Evolutionary conservation across 2,797 vertebrate species (phyloP).

Genomic region (Chiroxiphia lanceolata): DNA sequence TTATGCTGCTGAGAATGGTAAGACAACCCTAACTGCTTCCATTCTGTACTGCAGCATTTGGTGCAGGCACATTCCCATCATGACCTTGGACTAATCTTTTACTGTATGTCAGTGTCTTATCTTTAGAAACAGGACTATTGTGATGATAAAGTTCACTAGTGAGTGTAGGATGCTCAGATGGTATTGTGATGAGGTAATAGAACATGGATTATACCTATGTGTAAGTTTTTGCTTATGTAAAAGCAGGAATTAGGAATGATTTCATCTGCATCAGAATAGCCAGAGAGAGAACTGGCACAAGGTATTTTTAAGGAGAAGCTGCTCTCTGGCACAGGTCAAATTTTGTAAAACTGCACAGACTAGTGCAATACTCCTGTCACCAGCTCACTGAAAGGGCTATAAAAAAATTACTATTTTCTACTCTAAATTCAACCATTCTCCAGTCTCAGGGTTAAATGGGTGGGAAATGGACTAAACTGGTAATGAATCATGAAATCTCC

Average conservation of each 20-base stretch:
- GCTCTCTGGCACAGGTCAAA: not conserved
- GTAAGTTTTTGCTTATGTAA: not conserved
- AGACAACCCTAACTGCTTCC: not conserved
- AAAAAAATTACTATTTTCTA: not conserved
- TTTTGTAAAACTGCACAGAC: not conserved
- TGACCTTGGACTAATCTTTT: not conserved
- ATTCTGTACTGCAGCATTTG: not conserved
- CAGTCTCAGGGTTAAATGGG: not conserved
- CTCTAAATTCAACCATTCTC: not conserved
- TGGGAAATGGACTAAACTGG: not conserved
- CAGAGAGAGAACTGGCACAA: not conserved
- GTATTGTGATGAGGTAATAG: not conserved
- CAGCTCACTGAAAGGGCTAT: not conserved
- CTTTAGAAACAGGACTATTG: constrained; percentile 1
- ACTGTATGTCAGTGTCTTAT: not conserved
- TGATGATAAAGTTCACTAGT: not conserved
- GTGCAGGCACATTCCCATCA: not conserved
- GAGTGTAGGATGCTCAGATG: not conserved
- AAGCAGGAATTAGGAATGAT: not conserved
- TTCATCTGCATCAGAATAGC: not conserved
- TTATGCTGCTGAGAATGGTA: not conserved
- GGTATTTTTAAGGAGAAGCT: not conserved
- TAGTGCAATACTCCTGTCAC: not conserved
- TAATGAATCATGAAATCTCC: not conserved
- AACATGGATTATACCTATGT: not conserved